Conservation (phyloP, 2,797 vertebrate genomes). For the Rhyacichthys aspro region DNA sequence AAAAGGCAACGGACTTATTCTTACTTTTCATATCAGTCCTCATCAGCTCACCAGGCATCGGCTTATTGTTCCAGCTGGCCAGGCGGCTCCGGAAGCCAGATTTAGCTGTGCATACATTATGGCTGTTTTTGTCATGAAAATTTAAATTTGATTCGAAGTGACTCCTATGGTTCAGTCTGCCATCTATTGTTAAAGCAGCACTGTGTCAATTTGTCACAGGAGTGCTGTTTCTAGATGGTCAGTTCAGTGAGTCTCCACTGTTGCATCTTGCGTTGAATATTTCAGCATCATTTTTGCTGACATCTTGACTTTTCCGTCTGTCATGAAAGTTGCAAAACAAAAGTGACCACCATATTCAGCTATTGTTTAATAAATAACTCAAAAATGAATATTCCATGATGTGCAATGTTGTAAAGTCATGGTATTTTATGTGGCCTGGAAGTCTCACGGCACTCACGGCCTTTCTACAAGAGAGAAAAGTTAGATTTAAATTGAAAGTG, state of each 20-base stretch:
- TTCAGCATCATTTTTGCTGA: constrained; percentile 3
- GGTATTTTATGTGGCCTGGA: too few relatives aligned
- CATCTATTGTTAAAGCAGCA: constrained; percentile 4
- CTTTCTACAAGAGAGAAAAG: too few relatives aligned
- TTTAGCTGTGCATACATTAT: constrained; percentile 17
- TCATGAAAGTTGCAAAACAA: constrained; percentile 4
- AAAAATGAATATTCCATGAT: too few relatives aligned
- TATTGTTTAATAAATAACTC: too few relatives aligned
- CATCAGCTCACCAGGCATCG: constrained; percentile 18
- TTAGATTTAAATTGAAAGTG: too few relatives aligned
- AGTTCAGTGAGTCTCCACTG: constrained; percentile 2
- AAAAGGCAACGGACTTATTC: constrained; percentile 6
- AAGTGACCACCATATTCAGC: not conserved
- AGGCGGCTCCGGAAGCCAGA: constrained; percentile 8
- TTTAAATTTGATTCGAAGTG: constrained; percentile 33
- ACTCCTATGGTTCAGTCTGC: constrained; percentile 2
- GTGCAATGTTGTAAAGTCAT: too few relatives aligned
- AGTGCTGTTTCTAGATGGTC: not conserved
- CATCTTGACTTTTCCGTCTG: not conserved
- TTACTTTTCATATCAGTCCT: constrained; percentile 24
- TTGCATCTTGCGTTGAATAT: constrained; percentile 1
- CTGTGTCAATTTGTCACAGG: constrained; percentile 10
- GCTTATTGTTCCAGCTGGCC: constrained; percentile 29
- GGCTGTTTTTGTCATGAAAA: constrained; percentile 20
- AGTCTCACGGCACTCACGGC: too few relatives aligned